Percentiles rank a stretch among this genome's conserved stretches.
Conservation (phyloP, 2,888 invertebrate genomes). For the Pachycephus smyrnensis region DNA sequence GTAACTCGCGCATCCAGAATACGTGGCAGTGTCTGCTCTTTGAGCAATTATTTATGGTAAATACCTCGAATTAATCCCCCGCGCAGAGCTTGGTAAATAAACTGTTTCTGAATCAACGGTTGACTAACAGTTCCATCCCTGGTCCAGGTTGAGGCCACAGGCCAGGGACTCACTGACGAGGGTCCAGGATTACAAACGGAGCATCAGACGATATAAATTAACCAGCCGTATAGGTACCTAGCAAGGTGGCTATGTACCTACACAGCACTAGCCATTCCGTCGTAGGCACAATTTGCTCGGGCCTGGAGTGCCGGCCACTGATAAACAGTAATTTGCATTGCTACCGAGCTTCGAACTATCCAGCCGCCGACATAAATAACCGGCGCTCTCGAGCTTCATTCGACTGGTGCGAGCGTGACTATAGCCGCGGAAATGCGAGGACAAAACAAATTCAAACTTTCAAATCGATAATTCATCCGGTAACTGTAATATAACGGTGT, state of each 20-base stretch:
- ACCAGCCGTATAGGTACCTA: constrained; percentile 11
- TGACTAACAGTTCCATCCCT: constrained; percentile 25
- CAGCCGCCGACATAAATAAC: constrained; percentile 40
- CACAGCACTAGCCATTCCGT: constrained; percentile 36
- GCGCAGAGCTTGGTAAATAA: constrained; percentile 38
- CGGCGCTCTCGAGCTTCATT: constrained; percentile 1
- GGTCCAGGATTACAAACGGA: constrained; percentile 48
- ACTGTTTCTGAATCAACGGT: constrained; percentile 46
- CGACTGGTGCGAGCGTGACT: background rate
- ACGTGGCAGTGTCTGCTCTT: constrained; percentile 26
- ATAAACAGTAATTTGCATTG: constrained; percentile 52
- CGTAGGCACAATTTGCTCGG: constrained; percentile 39
- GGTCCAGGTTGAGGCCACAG: constrained; percentile 9
- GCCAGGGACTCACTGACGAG: constrained; percentile 39
- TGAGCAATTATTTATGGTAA: constrained; percentile 47
- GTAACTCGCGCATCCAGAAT: background rate
- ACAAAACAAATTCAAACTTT: background rate
- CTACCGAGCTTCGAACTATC: constrained; percentile 36
- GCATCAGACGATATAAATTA: constrained; percentile 35
- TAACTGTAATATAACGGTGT: background rate
- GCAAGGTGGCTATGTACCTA: constrained; percentile 20
- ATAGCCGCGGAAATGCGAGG: background rate
- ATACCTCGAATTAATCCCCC: constrained; percentile 42
- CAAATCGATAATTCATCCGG: background rate
- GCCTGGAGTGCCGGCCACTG: constrained; percentile 35